A percentile compares a stretch with the other conserved stretches of the same genome.
Evolutionary conservation across 2,888 invertebrate genomes (phyloP).

Genomic region (Augochlorella aurata): DNA sequence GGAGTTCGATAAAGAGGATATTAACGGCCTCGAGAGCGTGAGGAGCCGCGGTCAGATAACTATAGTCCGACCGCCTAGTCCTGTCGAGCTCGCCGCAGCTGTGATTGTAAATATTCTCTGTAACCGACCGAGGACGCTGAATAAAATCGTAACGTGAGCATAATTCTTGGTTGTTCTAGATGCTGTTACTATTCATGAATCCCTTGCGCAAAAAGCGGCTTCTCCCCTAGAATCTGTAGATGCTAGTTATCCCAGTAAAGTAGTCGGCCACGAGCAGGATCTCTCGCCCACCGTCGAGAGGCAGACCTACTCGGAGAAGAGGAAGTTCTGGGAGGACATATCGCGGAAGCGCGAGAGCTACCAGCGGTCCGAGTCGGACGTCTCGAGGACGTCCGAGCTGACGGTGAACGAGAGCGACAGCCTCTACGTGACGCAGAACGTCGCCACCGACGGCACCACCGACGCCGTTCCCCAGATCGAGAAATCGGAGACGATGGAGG

Average conservation of each 20-base stretch:
- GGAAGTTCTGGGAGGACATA: constrained; percentile 81
- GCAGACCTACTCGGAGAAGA: constrained; percentile 79
- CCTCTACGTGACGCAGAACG: constrained; percentile 74
- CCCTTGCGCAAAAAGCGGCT: constrained; percentile 80
- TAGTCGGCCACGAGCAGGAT: constrained; percentile 63
- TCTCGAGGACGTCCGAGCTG: constrained; percentile 77
- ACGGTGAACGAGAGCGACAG: constrained; percentile 79
- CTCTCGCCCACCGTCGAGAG: constrained; percentile 75
- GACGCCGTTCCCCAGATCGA: constrained; percentile 67
- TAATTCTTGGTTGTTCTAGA: constrained; percentile 81
- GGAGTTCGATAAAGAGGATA: too few species aligned
- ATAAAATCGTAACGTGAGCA: constrained; percentile 69
- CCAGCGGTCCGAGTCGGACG: constrained; percentile 79
- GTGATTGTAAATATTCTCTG: constrained; percentile 49
- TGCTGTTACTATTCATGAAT: constrained; percentile 79
- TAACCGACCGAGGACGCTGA: constrained; percentile 22
- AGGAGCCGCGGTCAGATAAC: not conserved
- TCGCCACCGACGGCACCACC: constrained; percentile 71
- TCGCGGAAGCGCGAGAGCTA: constrained; percentile 78
- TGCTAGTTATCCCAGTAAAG: constrained; percentile 79
- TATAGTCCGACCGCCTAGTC: not conserved
- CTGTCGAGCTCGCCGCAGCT: not conserved
- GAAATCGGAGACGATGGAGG: constrained; percentile 75
- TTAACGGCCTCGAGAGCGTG: not conserved
- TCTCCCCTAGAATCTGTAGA: constrained; percentile 80